phyloP scores from a whole-genome alignment of 2,888 invertebrate species.

The Perizoma flavofasciatum region DNA sequence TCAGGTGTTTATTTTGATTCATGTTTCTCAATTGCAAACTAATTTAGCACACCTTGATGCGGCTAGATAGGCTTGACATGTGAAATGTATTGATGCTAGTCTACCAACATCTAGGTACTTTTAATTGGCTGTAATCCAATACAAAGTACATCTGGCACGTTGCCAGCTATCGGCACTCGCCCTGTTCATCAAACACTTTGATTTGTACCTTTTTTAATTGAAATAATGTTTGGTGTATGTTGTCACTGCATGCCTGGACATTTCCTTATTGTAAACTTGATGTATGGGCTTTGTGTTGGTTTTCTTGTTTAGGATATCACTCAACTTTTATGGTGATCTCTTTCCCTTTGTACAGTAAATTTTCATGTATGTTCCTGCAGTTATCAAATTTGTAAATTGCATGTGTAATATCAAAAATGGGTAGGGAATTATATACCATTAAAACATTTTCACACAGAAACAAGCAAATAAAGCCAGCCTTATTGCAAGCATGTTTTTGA shows the following conservation, averaged over 20 bases:
- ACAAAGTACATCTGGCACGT: constrained; percentile 77
- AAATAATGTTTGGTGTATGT: constrained; percentile 52
- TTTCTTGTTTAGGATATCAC: constrained; percentile 20
- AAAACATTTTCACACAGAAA: too few species aligned
- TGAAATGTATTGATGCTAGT: constrained; percentile 72
- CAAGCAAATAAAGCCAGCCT: too few species aligned
- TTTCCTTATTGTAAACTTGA: constrained; percentile 50
- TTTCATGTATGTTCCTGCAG: constrained; percentile 10
- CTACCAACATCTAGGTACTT: constrained; percentile 66
- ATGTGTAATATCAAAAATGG: too few species aligned
- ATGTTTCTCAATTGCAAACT: constrained; percentile 58
- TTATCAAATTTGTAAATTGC: background rate
- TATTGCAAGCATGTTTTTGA: too few species aligned
- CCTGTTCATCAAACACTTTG: constrained; percentile 78
- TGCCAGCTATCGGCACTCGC: constrained; percentile 76
- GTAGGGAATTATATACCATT: too few species aligned
- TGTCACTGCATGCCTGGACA: constrained; percentile 37
- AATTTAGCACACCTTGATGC: constrained; percentile 71
- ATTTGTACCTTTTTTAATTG: constrained; percentile 77
- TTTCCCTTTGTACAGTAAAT: constrained; percentile 10
- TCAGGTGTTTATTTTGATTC: constrained; percentile 44
- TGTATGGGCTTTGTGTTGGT: constrained; percentile 19
- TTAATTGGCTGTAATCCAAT: constrained; percentile 83
- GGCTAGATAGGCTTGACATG: constrained; percentile 66
- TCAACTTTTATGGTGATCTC: constrained; percentile 8